These are phyloP conservation scores for Onychomys arenicola DNA, from an alignment of 2,797 vertebrate species.

Conservation along the genomic window DNA sequence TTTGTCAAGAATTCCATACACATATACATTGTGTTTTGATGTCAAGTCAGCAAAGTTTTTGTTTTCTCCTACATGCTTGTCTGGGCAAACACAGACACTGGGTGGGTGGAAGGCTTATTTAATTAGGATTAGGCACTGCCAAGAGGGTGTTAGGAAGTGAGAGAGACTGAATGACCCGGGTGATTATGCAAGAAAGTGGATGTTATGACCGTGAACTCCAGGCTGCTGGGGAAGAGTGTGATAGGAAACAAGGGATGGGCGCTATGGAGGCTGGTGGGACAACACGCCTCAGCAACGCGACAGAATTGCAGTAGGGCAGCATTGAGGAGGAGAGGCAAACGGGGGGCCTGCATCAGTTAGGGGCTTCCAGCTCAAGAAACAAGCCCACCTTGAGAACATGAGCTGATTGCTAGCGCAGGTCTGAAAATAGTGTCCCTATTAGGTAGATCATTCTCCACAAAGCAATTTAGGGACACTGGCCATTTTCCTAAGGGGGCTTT, in stretches of 20 bases:
- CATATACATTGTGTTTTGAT: not conserved
- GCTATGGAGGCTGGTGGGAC: not conserved
- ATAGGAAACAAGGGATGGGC: not conserved
- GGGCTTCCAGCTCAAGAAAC: not conserved
- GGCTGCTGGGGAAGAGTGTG: not conserved
- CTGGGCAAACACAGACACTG: not conserved
- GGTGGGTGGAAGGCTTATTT: not conserved
- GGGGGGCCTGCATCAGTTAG: accelerated
- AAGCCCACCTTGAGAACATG: not conserved
- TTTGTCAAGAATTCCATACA: not conserved
- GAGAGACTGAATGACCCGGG: not conserved
- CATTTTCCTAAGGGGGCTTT: not conserved
- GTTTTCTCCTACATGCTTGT: not conserved
- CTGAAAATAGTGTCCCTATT: not conserved
- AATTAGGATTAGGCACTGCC: not conserved
- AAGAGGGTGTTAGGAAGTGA: not conserved
- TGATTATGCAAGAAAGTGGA: not conserved
- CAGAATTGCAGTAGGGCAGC: not conserved
- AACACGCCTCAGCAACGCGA: not conserved
- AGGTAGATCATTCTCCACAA: not conserved
- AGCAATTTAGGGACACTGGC: not conserved
- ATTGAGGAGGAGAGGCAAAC: not conserved
- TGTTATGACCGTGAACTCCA: not conserved
- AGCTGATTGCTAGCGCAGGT: not conserved
- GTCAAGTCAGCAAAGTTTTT: not conserved